Conservation (phyloP, 1,140 invertebrate species). For the Lerema accius region DNA sequence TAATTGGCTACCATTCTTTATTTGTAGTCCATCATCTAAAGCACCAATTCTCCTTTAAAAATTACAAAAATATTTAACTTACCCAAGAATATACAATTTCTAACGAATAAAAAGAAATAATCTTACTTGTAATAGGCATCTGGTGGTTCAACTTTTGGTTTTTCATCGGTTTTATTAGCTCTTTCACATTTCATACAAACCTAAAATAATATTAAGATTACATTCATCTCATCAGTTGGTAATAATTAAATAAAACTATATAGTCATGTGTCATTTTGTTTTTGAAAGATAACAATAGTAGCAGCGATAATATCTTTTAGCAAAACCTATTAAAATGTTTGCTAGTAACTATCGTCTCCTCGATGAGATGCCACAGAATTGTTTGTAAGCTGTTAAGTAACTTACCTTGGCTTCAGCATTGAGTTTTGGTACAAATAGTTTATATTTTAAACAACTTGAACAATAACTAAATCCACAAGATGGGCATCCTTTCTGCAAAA, state of each 20-base stretch:
- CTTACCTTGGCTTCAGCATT: conserved; percentile 69
- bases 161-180: conserved; percentile 40
- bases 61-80: neutral
- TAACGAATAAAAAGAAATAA: conserved; percentile 14
- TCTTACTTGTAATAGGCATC: conserved; percentile 81
- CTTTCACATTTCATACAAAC: conserved; percentile 73
- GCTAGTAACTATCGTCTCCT: no score
- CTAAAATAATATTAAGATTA: conserved; percentile 42
- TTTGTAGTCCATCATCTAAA: conserved; percentile 37
- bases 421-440: conserved; percentile 77
- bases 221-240: no score
- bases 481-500: conserved; percentile 84
- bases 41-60: conserved; percentile 52
- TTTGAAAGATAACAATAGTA: no score
- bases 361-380: no score
- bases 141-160: conserved; percentile 59
- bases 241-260: no score
- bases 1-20: conserved; percentile 38
- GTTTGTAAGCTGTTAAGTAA: no score
- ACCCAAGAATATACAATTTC: neutral
- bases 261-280: no score
- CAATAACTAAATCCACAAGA: conserved; percentile 86
- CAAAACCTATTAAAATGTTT: no score
- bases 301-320: no score
- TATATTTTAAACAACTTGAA: conserved; percentile 84